Percentiles rank a stretch among this genome's conserved stretches.
Conservation (phyloP, 2,113 vertebrate genomes). For the Hippotragus niger region DNA sequence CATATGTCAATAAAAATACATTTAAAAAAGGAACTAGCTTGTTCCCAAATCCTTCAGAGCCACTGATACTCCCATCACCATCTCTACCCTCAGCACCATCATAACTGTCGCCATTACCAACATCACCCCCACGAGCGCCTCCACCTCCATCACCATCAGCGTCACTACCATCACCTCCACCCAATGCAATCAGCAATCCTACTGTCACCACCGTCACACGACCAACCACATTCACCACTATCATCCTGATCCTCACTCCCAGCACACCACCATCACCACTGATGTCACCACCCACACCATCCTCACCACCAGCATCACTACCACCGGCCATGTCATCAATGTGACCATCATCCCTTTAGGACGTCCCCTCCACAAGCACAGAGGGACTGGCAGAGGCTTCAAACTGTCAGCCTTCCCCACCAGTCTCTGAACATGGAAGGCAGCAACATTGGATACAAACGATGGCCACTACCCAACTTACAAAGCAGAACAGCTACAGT, state of each 20-base stretch:
- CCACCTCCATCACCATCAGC: not conserved
- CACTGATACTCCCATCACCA: not conserved
- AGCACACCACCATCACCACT: not conserved
- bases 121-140: no score
- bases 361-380: not conserved
- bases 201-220: not conserved
- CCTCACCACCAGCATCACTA: not conserved
- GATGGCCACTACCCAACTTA: not conserved
- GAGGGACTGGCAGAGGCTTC: not conserved
- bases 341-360: not conserved
- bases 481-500: not conserved
- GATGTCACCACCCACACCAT: not conserved
- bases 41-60: not conserved
- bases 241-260: not conserved
- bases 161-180: not conserved
- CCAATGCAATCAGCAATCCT: not conserved
- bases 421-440: not conserved
- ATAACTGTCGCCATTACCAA: not conserved
- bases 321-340: not conserved
- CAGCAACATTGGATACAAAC: not conserved
- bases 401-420: not conserved
- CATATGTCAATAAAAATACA: not conserved
- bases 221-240: no score
- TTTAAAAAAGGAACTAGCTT: rapidly evolving
- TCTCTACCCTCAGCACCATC: not conserved